phyloP scores from a whole-genome alignment of 2,888 invertebrate genomes.

The Calameuta pallipes region DNA sequence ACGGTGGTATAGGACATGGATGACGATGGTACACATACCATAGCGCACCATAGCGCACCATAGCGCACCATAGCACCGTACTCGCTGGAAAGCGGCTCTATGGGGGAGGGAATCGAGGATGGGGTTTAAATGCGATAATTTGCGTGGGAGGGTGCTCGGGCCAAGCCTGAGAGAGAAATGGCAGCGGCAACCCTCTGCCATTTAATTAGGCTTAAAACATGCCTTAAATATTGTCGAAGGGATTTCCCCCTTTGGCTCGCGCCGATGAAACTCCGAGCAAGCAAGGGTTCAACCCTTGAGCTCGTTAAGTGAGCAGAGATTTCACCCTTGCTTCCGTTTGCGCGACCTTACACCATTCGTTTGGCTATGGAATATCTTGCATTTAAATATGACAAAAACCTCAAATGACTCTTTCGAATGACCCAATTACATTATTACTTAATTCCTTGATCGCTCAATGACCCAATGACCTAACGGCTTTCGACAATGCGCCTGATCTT shows the following conservation, averaged over 20 bases:
- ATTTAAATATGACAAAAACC: neutral
- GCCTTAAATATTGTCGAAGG: slow-evolving; percentile 64
- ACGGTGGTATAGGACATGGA: slow-evolving; percentile 30
- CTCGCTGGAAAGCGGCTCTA: slow-evolving; percentile 23
- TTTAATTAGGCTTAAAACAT: slow-evolving; percentile 65
- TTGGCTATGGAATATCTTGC: neutral
- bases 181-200: slow-evolving; percentile 56
- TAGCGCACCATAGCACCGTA: neutral
- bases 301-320: slow-evolving; percentile 54
- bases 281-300: slow-evolving; percentile 56
- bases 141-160: slow-evolving; percentile 56
- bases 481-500: neutral
- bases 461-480: neutral
- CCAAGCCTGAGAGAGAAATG: slow-evolving; percentile 26
- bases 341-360: neutral
- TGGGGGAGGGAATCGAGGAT: slow-evolving; percentile 17
- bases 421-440: too few relatives aligned
- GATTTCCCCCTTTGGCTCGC: slow-evolving; percentile 25
- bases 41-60: too few relatives aligned
- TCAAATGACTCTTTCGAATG: too few relatives aligned
- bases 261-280: slow-evolving; percentile 30
- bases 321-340: slow-evolving; percentile 31
- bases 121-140: slow-evolving; percentile 63
- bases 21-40: neutral
- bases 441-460: too few relatives aligned